A percentile compares a stretch with the other conserved stretches of the same genome.
These are phyloP conservation scores for Spea hammondii DNA, from an alignment of 2,797 vertebrate species.

Conservation along the genomic window DNA sequence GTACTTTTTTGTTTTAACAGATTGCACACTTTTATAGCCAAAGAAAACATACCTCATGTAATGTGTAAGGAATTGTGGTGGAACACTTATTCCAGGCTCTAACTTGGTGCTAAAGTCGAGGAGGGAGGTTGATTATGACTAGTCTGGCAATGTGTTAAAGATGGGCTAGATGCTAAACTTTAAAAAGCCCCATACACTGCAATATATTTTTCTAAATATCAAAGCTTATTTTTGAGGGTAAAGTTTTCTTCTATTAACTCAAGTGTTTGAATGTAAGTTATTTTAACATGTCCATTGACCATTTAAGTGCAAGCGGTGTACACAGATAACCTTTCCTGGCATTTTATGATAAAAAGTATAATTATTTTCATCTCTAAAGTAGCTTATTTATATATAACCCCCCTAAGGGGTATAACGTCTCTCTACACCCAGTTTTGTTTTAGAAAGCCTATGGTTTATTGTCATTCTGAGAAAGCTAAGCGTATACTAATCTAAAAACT, in stretches of 20 bases:
- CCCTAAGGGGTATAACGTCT: neutral
- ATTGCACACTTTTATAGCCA: slow-evolving; percentile 65
- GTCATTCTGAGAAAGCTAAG: neutral
- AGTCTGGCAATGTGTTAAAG: slow-evolving; percentile 9
- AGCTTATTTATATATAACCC: neutral
- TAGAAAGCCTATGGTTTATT: neutral
- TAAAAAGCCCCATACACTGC: slow-evolving; percentile 28
- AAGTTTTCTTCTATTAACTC: slow-evolving; percentile 26
- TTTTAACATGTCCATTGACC: neutral
- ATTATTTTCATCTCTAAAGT: neutral
- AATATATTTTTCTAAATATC: slow-evolving; percentile 23
- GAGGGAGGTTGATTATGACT: neutral
- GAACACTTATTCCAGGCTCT: slow-evolving; percentile 58
- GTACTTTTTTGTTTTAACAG: slow-evolving; percentile 57
- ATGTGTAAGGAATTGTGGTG: slow-evolving; percentile 54
- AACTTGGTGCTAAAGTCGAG: slow-evolving; percentile 66
- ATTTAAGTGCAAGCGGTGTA: neutral
- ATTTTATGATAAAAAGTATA: neutral
- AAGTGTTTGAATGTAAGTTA: slow-evolving; percentile 33
- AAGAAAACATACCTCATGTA: slow-evolving; percentile 74
- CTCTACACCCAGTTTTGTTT: neutral
- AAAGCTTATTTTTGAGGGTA: slow-evolving; percentile 11
- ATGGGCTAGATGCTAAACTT: slow-evolving; percentile 22
- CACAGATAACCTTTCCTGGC: neutral
- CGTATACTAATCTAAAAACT: neutral